Evolutionary conservation across 1,140 invertebrate genomes (phyloP), one percentile per base, ranked within the genome.

Genomic region (Camponotus pennsylvanicus): DNA sequence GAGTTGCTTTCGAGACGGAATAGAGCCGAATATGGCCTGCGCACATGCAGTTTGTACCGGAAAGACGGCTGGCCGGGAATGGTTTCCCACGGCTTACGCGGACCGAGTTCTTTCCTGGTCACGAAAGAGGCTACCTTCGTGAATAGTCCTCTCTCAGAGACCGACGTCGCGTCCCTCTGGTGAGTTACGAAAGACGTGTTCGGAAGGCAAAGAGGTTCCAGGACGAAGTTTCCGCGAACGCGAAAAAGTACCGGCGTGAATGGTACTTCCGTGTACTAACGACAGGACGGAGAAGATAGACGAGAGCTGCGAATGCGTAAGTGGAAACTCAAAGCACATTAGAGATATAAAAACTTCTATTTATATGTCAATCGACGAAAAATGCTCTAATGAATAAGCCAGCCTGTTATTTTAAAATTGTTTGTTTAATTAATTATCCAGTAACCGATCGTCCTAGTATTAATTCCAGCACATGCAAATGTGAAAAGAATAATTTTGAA

Each of bases 101-200:
- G 57, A 83, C 34, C 61, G 59, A 83, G 59, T 89, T 59, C 66
- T 45, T 64, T 37, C 85, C 57, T 27, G 79, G 61, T 84, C 73
- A 75, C 66, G 79, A 86, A 75, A 82, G 71, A 49, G 61, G 63
- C 73, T 57, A 78, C 59, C 71, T 64, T 49, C 42, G 57, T 55
- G 57, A 78, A 75, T 78, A 82, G 52, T 71, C 32, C 42, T 64
- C 21, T 85, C 59, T 42, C 37, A 55, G 59, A 85, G 61, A 64
- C 69, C 37, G 71, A 63, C 67, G 73, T 86, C 89, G 61, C 78
- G 76, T 86, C 63, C 66, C 59, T 40, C 70, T 61, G 27, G 42
- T 63, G 86, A 90, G 73, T 86, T 90, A 78, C 73, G 63, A 63
- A 90, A 84, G 69, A 88, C 86, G 89, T 90, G 89, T 90, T 84